Evolutionary conservation across 2,888 invertebrate genomes (phyloP), one percentile per base, ranked within the genome.

Genomic region (Acanthopleura granulata): DNA sequence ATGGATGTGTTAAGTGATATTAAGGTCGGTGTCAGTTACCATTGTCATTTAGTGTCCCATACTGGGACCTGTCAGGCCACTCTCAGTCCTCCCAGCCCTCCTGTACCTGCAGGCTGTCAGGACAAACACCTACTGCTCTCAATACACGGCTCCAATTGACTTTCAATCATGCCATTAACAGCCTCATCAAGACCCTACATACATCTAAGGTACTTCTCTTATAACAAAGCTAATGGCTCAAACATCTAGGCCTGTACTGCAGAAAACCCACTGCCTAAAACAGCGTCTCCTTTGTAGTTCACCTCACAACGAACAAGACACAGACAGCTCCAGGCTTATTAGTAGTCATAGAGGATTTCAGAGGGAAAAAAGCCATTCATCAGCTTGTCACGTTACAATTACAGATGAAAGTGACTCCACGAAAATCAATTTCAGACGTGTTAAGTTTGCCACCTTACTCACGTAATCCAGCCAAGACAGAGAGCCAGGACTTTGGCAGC

Each of bases 391-490:
- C 57, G 18, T 57, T 57, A 57, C 57, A 57, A 57, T 57, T 57
- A 57, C 57, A 57, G 57, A 57, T 57, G 57, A 57, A 57, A 57
- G 57, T 22, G 57, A 57, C 57, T 57, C 57, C 57, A 57, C 22
- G 6, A 57, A 57, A 57, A 57, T 57, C 57, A 57, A 57, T 57
- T 57, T 57, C 57, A 57, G 57, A 57, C 18, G 57, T 57, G 57
- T 57, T 57, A 57, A 57, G 57, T 57, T 57, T 57, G 22, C 57
- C 57, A 57, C 57, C 57, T 57, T 22, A n/a, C 57, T 57, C 57
- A 57, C 57, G 57, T 57, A 57, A 57, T 22, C n/a, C 12, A 22
- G 57, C 22, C 18, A 22, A 57, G 57, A 18, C 6, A 22, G 57
- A 57, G 12, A 57, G 18, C 57, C 57, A 4, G 22, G 40, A 40